phyloP scores from a whole-genome alignment of 2,113 vertebrate genomes.

The Esox niger region DNA sequence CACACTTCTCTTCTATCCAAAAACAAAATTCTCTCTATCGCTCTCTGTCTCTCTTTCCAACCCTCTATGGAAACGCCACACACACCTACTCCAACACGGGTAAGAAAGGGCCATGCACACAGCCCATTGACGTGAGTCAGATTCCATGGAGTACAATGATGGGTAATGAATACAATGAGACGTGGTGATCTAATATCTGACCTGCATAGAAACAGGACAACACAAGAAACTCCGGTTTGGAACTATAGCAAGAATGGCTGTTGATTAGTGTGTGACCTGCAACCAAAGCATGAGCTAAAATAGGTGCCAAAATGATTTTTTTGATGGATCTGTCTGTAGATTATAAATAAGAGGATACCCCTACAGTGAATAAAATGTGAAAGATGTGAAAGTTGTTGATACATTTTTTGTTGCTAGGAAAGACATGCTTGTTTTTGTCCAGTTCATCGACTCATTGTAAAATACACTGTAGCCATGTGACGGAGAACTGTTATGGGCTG shows the following conservation, averaged over 20 bases:
- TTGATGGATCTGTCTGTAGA: background rate
- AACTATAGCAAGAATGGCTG: background rate
- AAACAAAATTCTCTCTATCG: too few relatives aligned
- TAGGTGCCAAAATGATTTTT: background rate
- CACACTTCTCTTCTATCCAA: too few relatives aligned
- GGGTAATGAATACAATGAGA: slow-evolving; percentile 17
- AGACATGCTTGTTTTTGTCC: too few relatives aligned
- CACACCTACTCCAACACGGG: background rate
- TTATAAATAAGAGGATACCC: too few relatives aligned
- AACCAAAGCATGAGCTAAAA: background rate
- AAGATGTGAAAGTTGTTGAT: background rate
- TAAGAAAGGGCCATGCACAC: background rate
- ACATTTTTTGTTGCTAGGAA: too few relatives aligned
- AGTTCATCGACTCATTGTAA: too few relatives aligned
- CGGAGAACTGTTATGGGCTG: too few relatives aligned
- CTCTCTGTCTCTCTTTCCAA: too few relatives aligned
- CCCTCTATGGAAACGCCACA: background rate
- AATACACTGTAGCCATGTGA: too few relatives aligned
- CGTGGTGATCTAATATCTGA: slow-evolving; percentile 14
- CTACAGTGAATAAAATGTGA: background rate
- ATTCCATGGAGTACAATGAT: slow-evolving; percentile 11
- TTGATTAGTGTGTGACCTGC: background rate
- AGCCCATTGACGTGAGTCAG: background rate
- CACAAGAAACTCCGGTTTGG: background rate
- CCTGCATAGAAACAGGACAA: slow-evolving; percentile 1